Conservation (phyloP, 2,113 vertebrate genomes). For the Perca fluviatilis region DNA sequence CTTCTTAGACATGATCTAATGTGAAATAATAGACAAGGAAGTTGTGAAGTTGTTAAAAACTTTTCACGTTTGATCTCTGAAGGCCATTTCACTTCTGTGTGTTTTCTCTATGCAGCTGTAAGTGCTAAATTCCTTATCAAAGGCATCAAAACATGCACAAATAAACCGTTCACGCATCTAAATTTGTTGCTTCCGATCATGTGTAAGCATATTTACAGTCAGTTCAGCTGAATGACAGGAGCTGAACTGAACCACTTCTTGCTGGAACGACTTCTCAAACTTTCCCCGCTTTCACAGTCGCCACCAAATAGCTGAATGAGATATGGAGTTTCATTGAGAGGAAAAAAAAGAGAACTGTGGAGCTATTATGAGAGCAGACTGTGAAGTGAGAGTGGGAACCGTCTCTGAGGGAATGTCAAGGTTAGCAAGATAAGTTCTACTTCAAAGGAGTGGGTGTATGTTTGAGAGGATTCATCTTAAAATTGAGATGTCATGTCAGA, state of each 20-base stretch:
- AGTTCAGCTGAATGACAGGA: conserved; percentile 39
- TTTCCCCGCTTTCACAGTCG: conserved; percentile 44
- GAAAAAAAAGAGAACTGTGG: conserved; percentile 66
- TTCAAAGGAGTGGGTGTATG: conserved; percentile 65
- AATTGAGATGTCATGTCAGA: conserved; percentile 68
- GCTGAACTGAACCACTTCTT: conserved; percentile 46
- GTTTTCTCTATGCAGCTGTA: conserved; percentile 9
- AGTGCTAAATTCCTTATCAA: conserved; percentile 13
- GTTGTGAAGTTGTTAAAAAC: conserved; percentile 34
- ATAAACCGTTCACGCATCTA: neutral
- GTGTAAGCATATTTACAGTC: conserved; percentile 21
- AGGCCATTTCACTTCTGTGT: conserved; percentile 28
- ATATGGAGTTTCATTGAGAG: conserved; percentile 80
- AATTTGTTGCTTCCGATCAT: conserved; percentile 40
- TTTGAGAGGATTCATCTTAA: conserved; percentile 64
- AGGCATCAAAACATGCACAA: conserved; percentile 6
- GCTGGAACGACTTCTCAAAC: conserved; percentile 45
- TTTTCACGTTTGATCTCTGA: conserved; percentile 38
- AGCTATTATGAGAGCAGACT: conserved; percentile 75
- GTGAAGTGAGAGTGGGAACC: conserved; percentile 75
- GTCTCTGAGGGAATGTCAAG: conserved; percentile 78
- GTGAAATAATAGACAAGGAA: conserved; percentile 52
- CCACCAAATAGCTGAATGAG: conserved; percentile 75
- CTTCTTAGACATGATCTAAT: conserved; percentile 49
- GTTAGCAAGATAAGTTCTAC: conserved; percentile 79